phyloP scores from a whole-genome alignment of 2,797 vertebrate genomes.

The Falco biarmicus region DNA sequence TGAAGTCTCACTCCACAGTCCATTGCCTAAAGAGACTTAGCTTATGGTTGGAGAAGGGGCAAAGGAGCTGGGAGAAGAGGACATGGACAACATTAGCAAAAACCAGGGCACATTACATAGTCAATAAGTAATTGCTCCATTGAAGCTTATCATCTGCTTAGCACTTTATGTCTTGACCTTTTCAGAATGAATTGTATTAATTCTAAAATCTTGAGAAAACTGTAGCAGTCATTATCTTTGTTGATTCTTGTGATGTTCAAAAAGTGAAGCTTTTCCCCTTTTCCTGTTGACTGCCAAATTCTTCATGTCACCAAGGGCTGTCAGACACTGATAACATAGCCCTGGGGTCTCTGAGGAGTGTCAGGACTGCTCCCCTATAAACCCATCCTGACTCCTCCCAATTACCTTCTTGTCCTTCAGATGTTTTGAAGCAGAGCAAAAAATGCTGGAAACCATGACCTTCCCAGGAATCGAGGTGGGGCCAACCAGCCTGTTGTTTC shows the following conservation, averaged over 20 bases:
- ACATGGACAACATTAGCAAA: slow-evolving; percentile 25
- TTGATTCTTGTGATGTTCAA: slow-evolving; percentile 8
- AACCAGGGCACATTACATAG: not conserved
- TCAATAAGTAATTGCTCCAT: slow-evolving; percentile 65
- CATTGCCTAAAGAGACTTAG: not conserved
- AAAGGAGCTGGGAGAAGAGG: not conserved
- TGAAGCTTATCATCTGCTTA: slow-evolving; percentile 63
- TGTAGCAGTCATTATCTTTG: slow-evolving; percentile 1
- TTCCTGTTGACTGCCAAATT: not conserved
- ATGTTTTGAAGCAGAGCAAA: not conserved
- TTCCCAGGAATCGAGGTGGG: not conserved
- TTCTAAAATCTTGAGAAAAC: slow-evolving; percentile 46
- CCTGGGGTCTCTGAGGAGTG: not conserved
- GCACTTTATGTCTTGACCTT: slow-evolving; percentile 48
- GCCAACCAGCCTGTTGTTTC: not conserved
- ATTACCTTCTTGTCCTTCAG: not conserved
- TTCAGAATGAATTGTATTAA: slow-evolving; percentile 63
- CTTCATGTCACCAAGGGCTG: not conserved
- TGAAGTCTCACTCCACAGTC: not conserved
- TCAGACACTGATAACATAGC: not conserved
- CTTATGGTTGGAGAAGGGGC: not conserved
- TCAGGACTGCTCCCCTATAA: not conserved
- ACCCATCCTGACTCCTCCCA: not conserved
- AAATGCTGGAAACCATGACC: not conserved
- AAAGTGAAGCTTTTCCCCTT: not conserved